Conservation (phyloP, 2,797 vertebrate species). For the Eupleurogrammus muticus region DNA sequence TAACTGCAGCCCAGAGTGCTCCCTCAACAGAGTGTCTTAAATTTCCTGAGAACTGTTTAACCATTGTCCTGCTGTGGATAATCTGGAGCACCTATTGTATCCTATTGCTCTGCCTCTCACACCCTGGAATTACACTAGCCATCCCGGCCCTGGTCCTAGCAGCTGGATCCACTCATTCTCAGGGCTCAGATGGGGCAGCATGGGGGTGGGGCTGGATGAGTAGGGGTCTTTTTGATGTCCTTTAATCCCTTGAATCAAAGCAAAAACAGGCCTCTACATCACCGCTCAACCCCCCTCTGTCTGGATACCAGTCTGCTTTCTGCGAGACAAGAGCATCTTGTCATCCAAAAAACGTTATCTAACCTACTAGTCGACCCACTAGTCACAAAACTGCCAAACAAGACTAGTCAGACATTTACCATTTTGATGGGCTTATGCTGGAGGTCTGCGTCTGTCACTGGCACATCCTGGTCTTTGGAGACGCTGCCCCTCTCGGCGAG, state of each 20-base stretch:
- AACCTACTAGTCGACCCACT: neutral
- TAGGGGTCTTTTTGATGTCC: slow-evolving; percentile 72
- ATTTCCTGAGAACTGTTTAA: slow-evolving; percentile 72
- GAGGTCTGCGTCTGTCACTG: slow-evolving; percentile 88
- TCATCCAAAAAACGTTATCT: neutral
- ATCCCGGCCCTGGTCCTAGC: slow-evolving; percentile 50
- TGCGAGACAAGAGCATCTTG: neutral
- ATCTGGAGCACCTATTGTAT: slow-evolving; percentile 65
- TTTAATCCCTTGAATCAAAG: slow-evolving; percentile 79
- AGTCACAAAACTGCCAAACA: neutral
- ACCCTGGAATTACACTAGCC: slow-evolving; percentile 56
- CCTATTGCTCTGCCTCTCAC: slow-evolving; percentile 41
- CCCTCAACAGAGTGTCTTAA: slow-evolving; percentile 59
- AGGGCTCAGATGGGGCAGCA: slow-evolving; percentile 58
- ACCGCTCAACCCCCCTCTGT: slow-evolving; percentile 33
- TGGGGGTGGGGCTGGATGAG: slow-evolving; percentile 38
- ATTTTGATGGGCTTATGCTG: slow-evolving; percentile 91
- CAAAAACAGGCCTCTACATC: slow-evolving; percentile 61
- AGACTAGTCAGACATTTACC: slow-evolving; percentile 79
- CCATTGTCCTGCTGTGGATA: slow-evolving; percentile 64
- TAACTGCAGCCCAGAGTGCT: slow-evolving; percentile 51
- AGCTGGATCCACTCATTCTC: slow-evolving; percentile 80
- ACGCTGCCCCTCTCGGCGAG: slow-evolving; percentile 82
- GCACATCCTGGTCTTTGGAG: slow-evolving; percentile 81
- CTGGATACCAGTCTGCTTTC: slow-evolving; percentile 26